Base-by-base conservation (phyloP, 2,888 invertebrate species). In the Dasypogon diadema region DNA sequence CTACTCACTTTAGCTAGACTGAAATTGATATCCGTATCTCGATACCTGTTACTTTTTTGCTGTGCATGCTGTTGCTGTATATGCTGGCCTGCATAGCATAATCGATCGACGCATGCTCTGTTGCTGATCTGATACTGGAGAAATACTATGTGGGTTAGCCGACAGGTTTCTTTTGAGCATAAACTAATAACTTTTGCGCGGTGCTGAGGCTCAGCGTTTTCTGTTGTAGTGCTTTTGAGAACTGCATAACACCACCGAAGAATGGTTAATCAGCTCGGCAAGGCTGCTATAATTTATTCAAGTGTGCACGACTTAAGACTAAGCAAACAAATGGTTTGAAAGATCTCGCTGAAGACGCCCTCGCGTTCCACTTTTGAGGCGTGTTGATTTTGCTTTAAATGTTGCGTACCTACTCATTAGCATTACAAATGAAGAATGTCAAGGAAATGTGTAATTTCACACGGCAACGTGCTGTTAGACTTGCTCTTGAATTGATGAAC, bases 81-180 rank as follows among this genome's bases (percentile, higher is more conserved):
- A 42, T 6, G 58, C 34, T 26, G 68, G 37, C 72, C 75, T 65
- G 73, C 55, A 54, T 26, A 75, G 51, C 68, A 75, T 74, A 75
- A 77, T 75, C 58, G 65, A 77, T 77, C 73, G 75, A 68, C 75
- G 75, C 75, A 74, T 70, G 65, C 55, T 37, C 58, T 70, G 72
- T 58, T 73, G 46, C 34, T 30, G 48, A 48, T 37, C 58, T 70
- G 72, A 68, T 73, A 55, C 34, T 30, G 48, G 30, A 68, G 26
- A 18, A 24, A 21, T 55, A 51, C 54, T 74, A 76, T 76, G 77
- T 76, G 77, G 77, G 77, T 74, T 75, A 74, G 14, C 42, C 74
- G 54, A 75, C 77, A 77, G 70, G 75, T 77, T 75, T 74, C 58
- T 18, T 18, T 14, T n/a, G 24, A 34, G 60, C 70, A 72, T 77